phyloP scores from a whole-genome alignment of 2,113 vertebrate species.

The Ondatra zibethicus region DNA sequence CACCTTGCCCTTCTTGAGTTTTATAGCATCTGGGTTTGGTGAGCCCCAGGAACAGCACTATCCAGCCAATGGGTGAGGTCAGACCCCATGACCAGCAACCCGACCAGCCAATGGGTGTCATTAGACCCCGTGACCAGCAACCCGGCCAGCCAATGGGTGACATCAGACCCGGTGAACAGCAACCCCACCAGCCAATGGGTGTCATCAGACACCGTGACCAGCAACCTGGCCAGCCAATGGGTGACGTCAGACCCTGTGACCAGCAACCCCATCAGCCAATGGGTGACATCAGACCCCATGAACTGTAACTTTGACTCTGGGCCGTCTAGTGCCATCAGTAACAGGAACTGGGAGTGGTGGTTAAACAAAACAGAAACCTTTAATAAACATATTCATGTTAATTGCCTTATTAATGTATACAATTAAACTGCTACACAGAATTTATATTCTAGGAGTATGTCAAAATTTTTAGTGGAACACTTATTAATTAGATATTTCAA shows the following conservation, averaged over 20 bases:
- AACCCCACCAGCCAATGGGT: not conserved
- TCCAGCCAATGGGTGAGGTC: too few species aligned
- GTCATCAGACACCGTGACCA: not conserved
- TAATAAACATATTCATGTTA: not conserved
- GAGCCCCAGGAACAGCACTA: not conserved
- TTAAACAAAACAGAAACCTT: not conserved
- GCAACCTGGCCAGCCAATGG: not conserved
- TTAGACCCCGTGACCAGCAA: too few species aligned
- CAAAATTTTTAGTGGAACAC: not conserved
- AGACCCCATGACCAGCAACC: too few species aligned
- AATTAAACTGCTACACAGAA: constrained; percentile 29
- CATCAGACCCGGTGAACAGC: too few species aligned
- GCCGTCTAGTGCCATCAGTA: not conserved
- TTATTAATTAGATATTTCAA: constrained; percentile 23
- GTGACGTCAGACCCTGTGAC: not conserved
- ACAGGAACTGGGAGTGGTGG: too few species aligned
- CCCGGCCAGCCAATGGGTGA: too few species aligned
- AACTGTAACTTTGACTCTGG: not conserved
- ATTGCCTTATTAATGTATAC: constrained; percentile 32
- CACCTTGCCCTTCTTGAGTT: not conserved
- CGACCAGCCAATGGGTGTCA: too few species aligned
- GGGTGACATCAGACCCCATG: not conserved
- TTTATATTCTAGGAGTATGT: not conserved
- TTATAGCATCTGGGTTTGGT: not conserved
- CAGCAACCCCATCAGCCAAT: not conserved